Percentiles rank a stretch among this genome's conserved stretches.
Conservation (phyloP, 2,888 invertebrate species). For the Yponomeuta malinellus region DNA sequence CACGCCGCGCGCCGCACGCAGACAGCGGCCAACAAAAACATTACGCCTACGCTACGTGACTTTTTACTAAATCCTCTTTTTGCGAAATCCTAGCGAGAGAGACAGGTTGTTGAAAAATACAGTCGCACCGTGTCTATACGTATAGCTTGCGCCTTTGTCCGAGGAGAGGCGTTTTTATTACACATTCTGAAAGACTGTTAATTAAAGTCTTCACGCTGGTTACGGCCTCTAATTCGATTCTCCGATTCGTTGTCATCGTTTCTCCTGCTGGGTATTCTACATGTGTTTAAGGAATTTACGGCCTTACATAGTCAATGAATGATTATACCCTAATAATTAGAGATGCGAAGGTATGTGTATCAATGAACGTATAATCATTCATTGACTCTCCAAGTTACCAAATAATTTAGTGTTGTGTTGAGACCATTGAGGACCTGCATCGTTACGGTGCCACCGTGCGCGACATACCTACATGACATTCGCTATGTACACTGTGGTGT, state of each 20-base stretch:
- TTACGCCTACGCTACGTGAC: slow-evolving; percentile 11
- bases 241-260: not conserved
- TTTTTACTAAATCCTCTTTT: slow-evolving; percentile 13
- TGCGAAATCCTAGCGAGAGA: not conserved
- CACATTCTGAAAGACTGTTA: not conserved
- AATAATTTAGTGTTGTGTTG: too few relatives aligned
- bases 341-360: too few relatives aligned
- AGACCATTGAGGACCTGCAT: too few relatives aligned
- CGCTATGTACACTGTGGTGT: too few relatives aligned
- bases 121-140: not conserved
- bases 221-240: not conserved
- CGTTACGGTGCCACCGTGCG: too few relatives aligned
- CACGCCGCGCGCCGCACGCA: slow-evolving; percentile 20
- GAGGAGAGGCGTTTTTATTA: slow-evolving; percentile 2
- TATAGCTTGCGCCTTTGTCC: not conserved
- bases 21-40: slow-evolving; percentile 14
- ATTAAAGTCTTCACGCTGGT: not conserved
- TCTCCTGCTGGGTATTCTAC: not conserved
- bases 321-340: too few relatives aligned
- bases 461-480: too few relatives aligned
- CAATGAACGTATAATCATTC: too few relatives aligned
- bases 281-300: not conserved
- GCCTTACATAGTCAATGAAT: not conserved
- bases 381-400: too few relatives aligned
- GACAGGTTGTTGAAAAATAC: not conserved